Evolutionary conservation across 1,140 invertebrate genomes (phyloP), one percentile per base, ranked within the genome.

Genomic region (Drosophila orosa): DNA sequence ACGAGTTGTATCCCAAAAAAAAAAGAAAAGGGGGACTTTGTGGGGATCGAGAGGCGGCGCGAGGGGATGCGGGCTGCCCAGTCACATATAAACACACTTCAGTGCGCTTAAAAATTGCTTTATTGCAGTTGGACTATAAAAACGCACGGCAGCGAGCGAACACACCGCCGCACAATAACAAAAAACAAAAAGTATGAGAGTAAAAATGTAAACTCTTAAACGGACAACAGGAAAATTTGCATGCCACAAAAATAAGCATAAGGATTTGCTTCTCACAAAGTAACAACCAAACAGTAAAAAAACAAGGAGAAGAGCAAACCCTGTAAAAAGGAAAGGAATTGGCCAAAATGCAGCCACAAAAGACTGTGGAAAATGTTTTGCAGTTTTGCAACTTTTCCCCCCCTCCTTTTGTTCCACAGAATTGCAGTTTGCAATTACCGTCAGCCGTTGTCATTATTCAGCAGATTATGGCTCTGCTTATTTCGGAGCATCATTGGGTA

Each of bases 21-120:
- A 54, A 24, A 27, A 17, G 60, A 59, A 42, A 24, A 27, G 57
- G 69, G 35, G 50, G 35, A 19, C 13, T 48, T 50, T n/a, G 29
- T 25, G 35, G 45, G 60, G 15, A 10, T 10, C 2, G 8, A 15
- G 57, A 4, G 45, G 9, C 13, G 19, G 39, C 2, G 22, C 39
- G 27, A 40, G 39, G 45, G 52, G 15, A 8, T 24, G 42, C 42
- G 42, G 45, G 56, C 22, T 78, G 50, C 79, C 71, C 83, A 89
- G 83, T 87, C 84, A 87, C 83, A 87, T 87, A 87, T 87, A 87
- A 87, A 87, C 83, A 87, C 83, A 87, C 83, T 87, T 83, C 83
- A 87, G 84, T 87, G 83, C 84, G 83, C 83, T 87, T 87, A 89
- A 87, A 87, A 87, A 87, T 87, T 87, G 83, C 83, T 87, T 87